Evolutionary conservation across 1,140 invertebrate species (phyloP), one percentile per base, ranked within the genome.

Genomic region (Drusus annulatus): DNA sequence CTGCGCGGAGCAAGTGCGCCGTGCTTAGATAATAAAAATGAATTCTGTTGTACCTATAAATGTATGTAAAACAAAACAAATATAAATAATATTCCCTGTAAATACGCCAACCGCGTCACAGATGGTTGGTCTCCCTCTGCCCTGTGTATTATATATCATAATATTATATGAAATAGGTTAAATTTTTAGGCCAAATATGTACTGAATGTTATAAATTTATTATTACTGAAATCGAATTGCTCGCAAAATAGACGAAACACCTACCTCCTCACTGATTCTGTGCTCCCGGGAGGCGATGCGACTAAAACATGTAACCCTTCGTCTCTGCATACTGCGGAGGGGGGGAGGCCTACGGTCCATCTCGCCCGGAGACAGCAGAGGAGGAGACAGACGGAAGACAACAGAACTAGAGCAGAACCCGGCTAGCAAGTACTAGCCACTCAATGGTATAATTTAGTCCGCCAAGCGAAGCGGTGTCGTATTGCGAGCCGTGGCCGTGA

Each of bases 171-270:
- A 82, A 71, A 21, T 80, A 82, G 81, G 81, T 68, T 82, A 82
- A 82, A 77, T 80, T 76, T 82, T 82, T 82, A 82, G 81, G 78
- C 81, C 78, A 82, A 82, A 82, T 82, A 78, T 82, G 81, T 82
- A 82, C 81, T 82, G 81, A 79, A 82, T 82, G 81, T 82, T 82
- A 75, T 52, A 60, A 51, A 69, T 19, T 50, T 69, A 69, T 65
- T 65, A 65, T 65, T 65, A 31, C 25, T 25, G 0, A 7, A 60
- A 13, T 60, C 56, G 17, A 19, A 23, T 23, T 60, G 56, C 17
- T 60, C 56, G 17, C 3, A 23, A 3, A 19, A 21, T 45, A 45
- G 8, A 28, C 5, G 8, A 7, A 45, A 45, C 10, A 45, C 13
- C 10, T 45, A 45, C 36, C 10, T 45, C 36, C 36, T 45, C 36